Evolutionary conservation across 2,888 invertebrate genomes (phyloP).

Genomic region (Copidosoma aretas): DNA sequence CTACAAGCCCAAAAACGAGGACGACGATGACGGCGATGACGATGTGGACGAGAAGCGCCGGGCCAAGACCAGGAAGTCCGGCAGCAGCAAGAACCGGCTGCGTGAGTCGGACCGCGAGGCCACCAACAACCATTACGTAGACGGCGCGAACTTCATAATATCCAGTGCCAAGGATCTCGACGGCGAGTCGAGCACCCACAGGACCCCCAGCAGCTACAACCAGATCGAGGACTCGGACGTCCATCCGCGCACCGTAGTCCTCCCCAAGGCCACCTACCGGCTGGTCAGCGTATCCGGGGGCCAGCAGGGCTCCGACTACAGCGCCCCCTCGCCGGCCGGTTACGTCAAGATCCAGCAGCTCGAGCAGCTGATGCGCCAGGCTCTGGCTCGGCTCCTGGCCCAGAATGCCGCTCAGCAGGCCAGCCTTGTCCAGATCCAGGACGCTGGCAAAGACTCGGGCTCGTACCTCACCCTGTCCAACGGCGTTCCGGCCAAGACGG

Average conservation of each 20-base stretch:
- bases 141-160: conserved; percentile 54
- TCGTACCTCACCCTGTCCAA: conserved; percentile 37
- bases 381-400: conserved; percentile 49
- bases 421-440: conserved; percentile 30
- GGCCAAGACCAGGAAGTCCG: conserved; percentile 43
- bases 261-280: conserved; percentile 50
- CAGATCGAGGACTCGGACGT: conserved; percentile 49
- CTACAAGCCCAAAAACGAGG: conserved; percentile 37
- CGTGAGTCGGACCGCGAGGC: conserved; percentile 40
- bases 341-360: conserved; percentile 53
- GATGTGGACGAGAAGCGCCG: conserved; percentile 20
- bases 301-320: conserved; percentile 48
- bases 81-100: conserved; percentile 43
- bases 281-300: conserved; percentile 53
- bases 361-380: conserved; percentile 55
- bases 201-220: conserved; percentile 48
- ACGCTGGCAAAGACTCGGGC: conserved; percentile 27
- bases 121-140: conserved; percentile 49
- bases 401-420: conserved; percentile 47
- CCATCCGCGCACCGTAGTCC: conserved; percentile 34
- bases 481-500: conserved; percentile 50
- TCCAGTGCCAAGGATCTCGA: conserved; percentile 53
- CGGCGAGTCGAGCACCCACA: conserved; percentile 52
- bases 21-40: conserved; percentile 38
- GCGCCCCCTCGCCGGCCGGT: conserved; percentile 41